A percentile compares a stretch with the other conserved stretches of the same genome.
These are phyloP conservation scores for Chelonia mydas DNA, from an alignment of 2,797 vertebrate species.

Conservation along the genomic window DNA sequence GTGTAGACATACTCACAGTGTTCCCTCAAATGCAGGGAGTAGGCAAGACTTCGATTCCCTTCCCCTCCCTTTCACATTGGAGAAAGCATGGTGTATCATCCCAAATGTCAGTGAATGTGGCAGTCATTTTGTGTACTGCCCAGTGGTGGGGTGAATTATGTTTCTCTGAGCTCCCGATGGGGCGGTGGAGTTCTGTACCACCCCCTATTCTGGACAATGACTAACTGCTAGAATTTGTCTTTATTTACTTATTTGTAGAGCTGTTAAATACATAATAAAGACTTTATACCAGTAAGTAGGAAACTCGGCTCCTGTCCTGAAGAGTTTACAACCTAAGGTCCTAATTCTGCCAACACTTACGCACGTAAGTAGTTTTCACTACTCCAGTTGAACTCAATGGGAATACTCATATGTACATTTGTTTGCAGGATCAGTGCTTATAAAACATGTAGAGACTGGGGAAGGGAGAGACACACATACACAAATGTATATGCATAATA, in stretches of 20 bases:
- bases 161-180: not conserved
- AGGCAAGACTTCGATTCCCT: not conserved
- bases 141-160: not conserved
- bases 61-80: not conserved
- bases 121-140: not conserved
- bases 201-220: not conserved
- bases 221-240: not conserved
- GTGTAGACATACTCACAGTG: not conserved
- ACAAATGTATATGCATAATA: not conserved
- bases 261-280: not conserved
- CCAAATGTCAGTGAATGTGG: fast-evolving
- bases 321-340: not conserved
- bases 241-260: not conserved
- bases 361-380: not conserved
- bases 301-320: not conserved
- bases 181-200: not conserved
- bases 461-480: not conserved
- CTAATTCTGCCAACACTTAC: fast-evolving
- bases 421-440: not conserved
- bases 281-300: fast-evolving
- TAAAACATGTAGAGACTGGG: not conserved
- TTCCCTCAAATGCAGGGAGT: not conserved
- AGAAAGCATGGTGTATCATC: fast-evolving
- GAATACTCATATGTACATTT: not conserved
- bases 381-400: not conserved